These are phyloP conservation scores for Lydus trimaculatus DNA, from an alignment of 2,888 invertebrate genomes.

Conservation along the genomic window DNA sequence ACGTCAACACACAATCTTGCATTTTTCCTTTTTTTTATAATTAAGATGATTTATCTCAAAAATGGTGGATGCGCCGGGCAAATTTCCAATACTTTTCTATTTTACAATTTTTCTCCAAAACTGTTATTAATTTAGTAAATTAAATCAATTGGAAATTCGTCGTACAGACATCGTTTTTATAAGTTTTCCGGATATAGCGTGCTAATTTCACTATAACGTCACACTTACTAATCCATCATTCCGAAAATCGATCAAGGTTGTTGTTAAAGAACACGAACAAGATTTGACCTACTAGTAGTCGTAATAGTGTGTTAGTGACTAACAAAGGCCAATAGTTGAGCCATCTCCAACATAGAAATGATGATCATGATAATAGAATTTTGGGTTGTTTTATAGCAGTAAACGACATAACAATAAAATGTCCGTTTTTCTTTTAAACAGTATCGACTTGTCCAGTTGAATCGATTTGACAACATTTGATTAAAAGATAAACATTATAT, in stretches of 20 bases:
- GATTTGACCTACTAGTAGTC: neutral
- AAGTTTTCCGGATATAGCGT: neutral
- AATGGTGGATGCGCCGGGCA: slow-evolving; percentile 16
- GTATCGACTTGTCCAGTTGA: neutral
- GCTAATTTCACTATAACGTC: neutral
- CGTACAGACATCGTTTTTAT: neutral
- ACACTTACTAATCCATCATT: neutral
- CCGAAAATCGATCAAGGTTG: slow-evolving; percentile 1
- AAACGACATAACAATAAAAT: neutral
- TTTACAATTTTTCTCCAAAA: neutral
- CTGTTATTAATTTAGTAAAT: neutral
- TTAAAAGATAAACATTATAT: neutral
- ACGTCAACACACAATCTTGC: neutral
- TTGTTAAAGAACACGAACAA: neutral
- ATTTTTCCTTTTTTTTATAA: no score
- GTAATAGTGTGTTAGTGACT: neutral
- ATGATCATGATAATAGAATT: neutral
- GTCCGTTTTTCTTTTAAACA: neutral
- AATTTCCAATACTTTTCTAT: neutral
- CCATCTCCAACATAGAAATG: neutral
- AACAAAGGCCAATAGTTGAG: slow-evolving; percentile 2
- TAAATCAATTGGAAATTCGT: neutral
- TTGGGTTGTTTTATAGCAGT: neutral
- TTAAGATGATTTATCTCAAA: neutral
- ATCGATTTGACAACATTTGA: neutral